A percentile compares a stretch with the other conserved stretches of the same genome.
These are phyloP conservation scores for Macrosteles quadrilineatus DNA, from an alignment of 1,140 invertebrate species.

Conservation along the genomic window DNA sequence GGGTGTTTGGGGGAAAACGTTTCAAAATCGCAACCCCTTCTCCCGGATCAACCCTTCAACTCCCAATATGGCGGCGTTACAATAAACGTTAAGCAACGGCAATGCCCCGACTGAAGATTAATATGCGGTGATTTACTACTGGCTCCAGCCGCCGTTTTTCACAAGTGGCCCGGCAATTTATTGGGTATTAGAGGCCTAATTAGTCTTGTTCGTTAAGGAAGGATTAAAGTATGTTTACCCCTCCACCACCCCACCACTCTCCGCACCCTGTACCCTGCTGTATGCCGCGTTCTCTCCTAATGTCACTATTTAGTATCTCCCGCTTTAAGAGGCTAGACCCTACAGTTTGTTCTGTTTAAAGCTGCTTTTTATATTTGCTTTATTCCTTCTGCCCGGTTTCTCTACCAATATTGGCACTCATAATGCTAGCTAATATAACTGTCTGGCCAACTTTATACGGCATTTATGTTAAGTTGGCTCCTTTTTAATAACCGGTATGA, in stretches of 20 bases:
- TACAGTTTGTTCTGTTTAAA: neutral
- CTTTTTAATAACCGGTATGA: no score
- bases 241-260: neutral
- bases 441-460: neutral
- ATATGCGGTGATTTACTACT: conserved; percentile 36
- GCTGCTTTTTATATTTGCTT: conserved; percentile 11
- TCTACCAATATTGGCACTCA: neutral
- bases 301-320: conserved; percentile 7
- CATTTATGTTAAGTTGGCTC: neutral
- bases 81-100: conserved; percentile 30
- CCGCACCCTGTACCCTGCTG: no score
- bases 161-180: conserved; percentile 32
- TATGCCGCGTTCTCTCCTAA: neutral
- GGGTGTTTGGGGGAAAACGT: conserved; percentile 25
- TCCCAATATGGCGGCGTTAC: conserved; percentile 30
- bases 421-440: neutral
- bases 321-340: neutral
- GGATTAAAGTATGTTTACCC: conserved; percentile 22
- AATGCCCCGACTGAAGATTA: conserved; percentile 29
- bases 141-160: conserved; percentile 31
- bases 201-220: conserved; percentile 30
- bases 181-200: conserved; percentile 22
- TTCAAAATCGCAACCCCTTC: conserved; percentile 23
- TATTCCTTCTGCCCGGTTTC: neutral
- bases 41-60: conserved; percentile 25